These are phyloP conservation scores for Passer montanus DNA, from an alignment of 2,113 vertebrate genomes.

Conservation along the genomic window DNA sequence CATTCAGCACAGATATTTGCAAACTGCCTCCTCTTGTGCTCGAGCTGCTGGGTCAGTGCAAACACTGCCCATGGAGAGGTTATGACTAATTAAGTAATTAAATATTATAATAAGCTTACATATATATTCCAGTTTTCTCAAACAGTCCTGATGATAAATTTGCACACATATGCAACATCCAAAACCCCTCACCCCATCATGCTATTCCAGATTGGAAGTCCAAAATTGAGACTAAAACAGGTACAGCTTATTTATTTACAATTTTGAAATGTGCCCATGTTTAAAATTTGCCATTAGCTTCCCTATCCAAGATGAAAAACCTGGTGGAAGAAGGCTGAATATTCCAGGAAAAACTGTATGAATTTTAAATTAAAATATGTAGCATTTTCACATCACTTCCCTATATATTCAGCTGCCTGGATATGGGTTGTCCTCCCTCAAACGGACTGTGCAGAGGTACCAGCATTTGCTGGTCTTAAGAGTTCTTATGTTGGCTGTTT, in stretches of 20 bases:
- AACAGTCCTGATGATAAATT: neutral
- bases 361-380: neutral
- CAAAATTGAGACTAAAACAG: neutral
- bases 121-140: neutral
- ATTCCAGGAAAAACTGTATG: neutral
- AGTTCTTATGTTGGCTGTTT: neutral
- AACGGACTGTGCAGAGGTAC: neutral
- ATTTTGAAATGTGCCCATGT: neutral
- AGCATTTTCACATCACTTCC: neutral
- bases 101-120: neutral
- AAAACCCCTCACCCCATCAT: fast-evolving
- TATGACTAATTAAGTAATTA: neutral
- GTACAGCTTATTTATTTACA: neutral
- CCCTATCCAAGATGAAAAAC: neutral
- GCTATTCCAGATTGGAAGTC: neutral
- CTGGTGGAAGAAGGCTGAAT: neutral
- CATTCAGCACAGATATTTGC: neutral
- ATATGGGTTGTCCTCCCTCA: neutral
- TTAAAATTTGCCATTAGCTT: neutral
- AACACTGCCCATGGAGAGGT: neutral
- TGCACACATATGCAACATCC: neutral
- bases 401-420: neutral
- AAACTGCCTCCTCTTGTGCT: neutral
- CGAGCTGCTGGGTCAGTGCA: neutral
- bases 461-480: neutral